Evolutionary conservation across 2,888 invertebrate species (phyloP), one percentile per base, ranked within the genome.

Genomic region (Melolontha melolontha): DNA sequence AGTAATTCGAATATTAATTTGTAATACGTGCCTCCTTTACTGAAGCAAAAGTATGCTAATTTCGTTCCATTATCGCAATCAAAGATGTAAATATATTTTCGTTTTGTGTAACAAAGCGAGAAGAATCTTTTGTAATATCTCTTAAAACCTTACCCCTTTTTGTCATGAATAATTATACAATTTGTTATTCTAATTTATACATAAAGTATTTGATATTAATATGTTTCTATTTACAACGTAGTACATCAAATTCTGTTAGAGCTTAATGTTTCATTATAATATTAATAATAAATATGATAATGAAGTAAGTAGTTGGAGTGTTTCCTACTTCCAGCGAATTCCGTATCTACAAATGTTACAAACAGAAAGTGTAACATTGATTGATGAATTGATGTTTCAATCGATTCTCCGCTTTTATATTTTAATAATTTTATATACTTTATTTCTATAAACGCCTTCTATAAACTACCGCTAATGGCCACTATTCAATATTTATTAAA

Each of bases 61-160:
- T 67, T 62, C 42, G 50, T 62, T 67, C 59, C 66, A 66, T 66
- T 66, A 59, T 55, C 55, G 66, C 62, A 67, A 67, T 67, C 66
- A 67, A 67, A 67, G 66, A 67, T 67, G 66, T 62, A 67, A 67
- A 67, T 67, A 67, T 42, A 67, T 52, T 62, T 49, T 62, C 59
- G 16, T 62, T 62, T 62, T 16, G 16, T 17, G 29, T 47, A 59
- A 59, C 59, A 59, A 59, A 59, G 59, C 59, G 47, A 34, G 11
- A 12, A 29, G 11, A 59, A 62, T 62, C 59, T 62, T 62, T 62
- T 62, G 29, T 62, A 14, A 62, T 47, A 34, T 17, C 47, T 29
- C 1, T 34, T 59, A 62, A 62, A 62, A 34, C 34, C 34, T 34
- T 34, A 27, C 12, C 44, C 49, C 34, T 34, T 62, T 62, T 62